Conservation (phyloP, 2,797 vertebrate genomes). For the Potorous gilbertii region DNA sequence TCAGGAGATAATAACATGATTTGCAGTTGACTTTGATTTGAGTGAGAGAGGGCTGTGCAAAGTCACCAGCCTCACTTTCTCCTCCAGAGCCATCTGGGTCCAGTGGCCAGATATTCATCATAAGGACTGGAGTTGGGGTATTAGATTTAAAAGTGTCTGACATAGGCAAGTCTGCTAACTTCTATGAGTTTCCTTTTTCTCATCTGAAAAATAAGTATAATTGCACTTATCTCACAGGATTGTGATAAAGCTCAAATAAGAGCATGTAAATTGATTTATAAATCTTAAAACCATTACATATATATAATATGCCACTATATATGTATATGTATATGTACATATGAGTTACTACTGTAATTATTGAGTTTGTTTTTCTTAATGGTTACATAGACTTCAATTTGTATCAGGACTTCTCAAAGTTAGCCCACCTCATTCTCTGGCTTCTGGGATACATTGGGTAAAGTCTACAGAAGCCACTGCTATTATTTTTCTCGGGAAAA, state of each 20-base stretch:
- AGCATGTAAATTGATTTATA: background rate
- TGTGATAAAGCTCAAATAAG: background rate
- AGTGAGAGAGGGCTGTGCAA: too few species aligned
- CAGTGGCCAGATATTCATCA: too few species aligned
- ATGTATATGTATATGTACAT: background rate
- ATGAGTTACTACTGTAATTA: background rate
- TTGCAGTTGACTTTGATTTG: too few species aligned
- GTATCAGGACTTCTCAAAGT: background rate
- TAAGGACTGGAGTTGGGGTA: too few species aligned
- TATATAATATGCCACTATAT: background rate
- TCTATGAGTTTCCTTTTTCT: background rate
- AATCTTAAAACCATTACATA: background rate
- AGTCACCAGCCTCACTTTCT: too few species aligned
- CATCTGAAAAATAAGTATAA: background rate
- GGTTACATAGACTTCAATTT: background rate
- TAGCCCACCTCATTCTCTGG: background rate
- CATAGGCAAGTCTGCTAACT: background rate
- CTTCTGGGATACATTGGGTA: background rate
- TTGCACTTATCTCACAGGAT: background rate
- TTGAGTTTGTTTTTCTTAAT: background rate
- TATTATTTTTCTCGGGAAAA: background rate
- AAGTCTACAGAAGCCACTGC: background rate
- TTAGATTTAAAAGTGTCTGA: background rate
- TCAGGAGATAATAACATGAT: too few species aligned
- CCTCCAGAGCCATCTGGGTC: too few species aligned